Percentiles rank a stretch among this genome's conserved stretches.
These are phyloP conservation scores for Lates japonicus DNA, from an alignment of 2,797 vertebrate genomes.

Conservation along the genomic window DNA sequence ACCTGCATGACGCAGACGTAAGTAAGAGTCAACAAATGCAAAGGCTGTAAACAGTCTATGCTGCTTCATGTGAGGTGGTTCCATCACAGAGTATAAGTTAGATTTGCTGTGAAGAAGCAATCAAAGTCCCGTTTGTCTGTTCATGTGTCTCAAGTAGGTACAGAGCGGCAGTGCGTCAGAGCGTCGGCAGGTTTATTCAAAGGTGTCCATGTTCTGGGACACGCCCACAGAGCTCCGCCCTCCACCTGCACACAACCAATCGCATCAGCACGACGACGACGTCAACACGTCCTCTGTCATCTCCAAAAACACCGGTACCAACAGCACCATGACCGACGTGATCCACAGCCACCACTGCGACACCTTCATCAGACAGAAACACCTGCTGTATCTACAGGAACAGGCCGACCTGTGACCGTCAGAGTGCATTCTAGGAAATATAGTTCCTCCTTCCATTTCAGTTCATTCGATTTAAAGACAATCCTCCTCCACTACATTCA, in stretches of 20 bases:
- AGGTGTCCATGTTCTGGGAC: constrained; percentile 39
- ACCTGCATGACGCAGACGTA: constrained; percentile 85
- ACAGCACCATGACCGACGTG: constrained; percentile 1
- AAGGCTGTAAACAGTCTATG: neutral
- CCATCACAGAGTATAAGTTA: too few relatives aligned
- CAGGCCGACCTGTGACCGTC: neutral
- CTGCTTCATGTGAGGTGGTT: neutral
- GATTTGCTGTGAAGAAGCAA: too few relatives aligned
- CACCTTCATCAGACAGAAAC: neutral
- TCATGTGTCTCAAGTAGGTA: constrained; percentile 78
- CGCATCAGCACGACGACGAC: constrained; percentile 25
- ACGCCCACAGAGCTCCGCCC: constrained; percentile 53
- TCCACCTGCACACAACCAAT: constrained; percentile 51
- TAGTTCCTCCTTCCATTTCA: neutral
- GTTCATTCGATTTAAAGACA: too few relatives aligned
- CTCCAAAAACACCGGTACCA: constrained; percentile 5
- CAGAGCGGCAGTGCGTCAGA: constrained; percentile 67
- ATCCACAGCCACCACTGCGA: neutral
- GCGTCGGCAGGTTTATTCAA: constrained; percentile 65
- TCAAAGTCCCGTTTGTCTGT: neutral
- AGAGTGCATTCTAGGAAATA: constrained; percentile 8
- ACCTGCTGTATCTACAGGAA: neutral
- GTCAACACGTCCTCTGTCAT: fast-evolving
- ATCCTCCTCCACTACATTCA: neutral
- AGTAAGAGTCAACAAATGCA: constrained; percentile 20